A percentile compares a stretch with the other conserved stretches of the same genome.
Conservation (phyloP, 2,888 invertebrate genomes). For the Xanthostigma xanthostigma region DNA sequence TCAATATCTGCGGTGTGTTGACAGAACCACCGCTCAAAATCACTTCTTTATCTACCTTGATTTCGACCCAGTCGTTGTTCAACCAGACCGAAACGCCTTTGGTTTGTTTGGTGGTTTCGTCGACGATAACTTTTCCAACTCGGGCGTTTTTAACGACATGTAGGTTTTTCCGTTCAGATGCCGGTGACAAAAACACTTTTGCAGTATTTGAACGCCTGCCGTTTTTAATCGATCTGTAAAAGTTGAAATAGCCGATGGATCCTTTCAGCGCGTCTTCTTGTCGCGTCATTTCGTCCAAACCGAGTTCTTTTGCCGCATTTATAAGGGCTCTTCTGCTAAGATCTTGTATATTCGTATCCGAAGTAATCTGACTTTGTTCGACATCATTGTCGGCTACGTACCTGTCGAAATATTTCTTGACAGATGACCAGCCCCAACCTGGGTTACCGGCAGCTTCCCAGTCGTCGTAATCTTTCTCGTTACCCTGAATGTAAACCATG, state of each 20-base stretch:
- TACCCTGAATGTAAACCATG: slow-evolving; percentile 8
- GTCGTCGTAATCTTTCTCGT: slow-evolving; percentile 7
- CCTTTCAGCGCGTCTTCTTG: background rate
- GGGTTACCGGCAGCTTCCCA: slow-evolving; percentile 7
- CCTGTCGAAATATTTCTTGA: background rate
- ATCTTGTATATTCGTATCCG: background rate
- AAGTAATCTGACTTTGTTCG: background rate
- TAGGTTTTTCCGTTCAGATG: slow-evolving; percentile 33
- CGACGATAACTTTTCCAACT: slow-evolving; percentile 19
- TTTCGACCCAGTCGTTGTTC: slow-evolving; percentile 26
- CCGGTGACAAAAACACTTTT: slow-evolving; percentile 39
- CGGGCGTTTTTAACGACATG: slow-evolving; percentile 37
- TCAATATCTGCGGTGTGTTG: too few species aligned
- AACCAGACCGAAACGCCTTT: slow-evolving; percentile 35
- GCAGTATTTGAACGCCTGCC: slow-evolving; percentile 39
- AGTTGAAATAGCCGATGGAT: background rate
- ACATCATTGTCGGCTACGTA: background rate
- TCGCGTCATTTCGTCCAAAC: background rate
- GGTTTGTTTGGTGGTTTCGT: slow-evolving; percentile 26
- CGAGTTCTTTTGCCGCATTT: background rate
- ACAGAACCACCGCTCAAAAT: slow-evolving; percentile 25
- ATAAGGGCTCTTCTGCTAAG: background rate
- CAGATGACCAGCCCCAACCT: slow-evolving; percentile 5
- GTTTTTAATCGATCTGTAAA: slow-evolving; percentile 28
- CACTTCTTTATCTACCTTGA: slow-evolving; percentile 39